Evolutionary conservation across 2,888 invertebrate species (phyloP), one percentile per base, ranked within the genome.

Genomic region (Achlya flavicornis): DNA sequence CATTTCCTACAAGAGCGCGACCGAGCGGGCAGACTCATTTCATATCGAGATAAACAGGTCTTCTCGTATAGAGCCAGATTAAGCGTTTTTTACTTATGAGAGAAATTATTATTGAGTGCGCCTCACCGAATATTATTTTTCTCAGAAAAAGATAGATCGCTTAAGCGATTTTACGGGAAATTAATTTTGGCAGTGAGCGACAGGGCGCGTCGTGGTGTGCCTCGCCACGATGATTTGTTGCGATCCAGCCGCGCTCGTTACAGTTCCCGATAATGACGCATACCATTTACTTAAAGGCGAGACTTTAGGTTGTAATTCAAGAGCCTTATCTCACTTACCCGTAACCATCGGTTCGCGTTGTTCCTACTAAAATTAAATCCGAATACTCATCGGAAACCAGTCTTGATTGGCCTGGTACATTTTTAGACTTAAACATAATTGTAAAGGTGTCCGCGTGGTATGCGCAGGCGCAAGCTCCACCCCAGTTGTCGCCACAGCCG

Each of bases 181-280:
- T 92, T 92, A 91, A 92, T 92, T 92, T 90, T 87, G 89, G 88
- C 86, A 88, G 87, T 88, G 87, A 91, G 87, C 89, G 90, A 91
- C 90, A 88, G 84, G 86, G 85, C 80, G 81, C 83, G 81, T 76
- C 79, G 79, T 62, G 72, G 74, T 70, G 73, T 65, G 73, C 73
- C 72, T 77, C 76, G 75, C 70, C 70, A 71, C 79, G 87, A 89
- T 91, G 89, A 90, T 92, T 90, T 91, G 90, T 87, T 83, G 83
- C 85, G 88, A 88, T 87, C 77, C 81, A 77, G 75, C 78, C 81
- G 72, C 80, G 83, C 87, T 86, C 86, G 87, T 85, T 89, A 87
- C 85, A 87, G 78, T 85, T 86, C 76, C 79, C 80, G 85, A 90
- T 90, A 90, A 91, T 91, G 89, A 87, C 85, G 86, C 81, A 85